These are phyloP conservation scores for Thyatira batis DNA, from an alignment of 2,888 invertebrate species.

Conservation along the genomic window DNA sequence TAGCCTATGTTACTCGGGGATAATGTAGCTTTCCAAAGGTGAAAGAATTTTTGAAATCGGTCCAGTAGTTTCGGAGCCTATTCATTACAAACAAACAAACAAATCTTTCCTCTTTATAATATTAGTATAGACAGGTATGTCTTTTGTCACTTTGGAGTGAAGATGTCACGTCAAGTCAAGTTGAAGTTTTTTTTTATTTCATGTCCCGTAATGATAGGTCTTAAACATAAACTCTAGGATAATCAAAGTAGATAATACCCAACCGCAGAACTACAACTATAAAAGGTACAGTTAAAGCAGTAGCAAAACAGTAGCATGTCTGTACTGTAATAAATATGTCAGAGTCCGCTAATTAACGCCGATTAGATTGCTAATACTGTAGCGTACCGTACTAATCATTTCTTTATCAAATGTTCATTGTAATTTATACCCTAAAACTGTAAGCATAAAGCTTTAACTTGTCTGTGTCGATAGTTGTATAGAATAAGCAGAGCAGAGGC, in stretches of 20 bases:
- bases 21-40: too few relatives aligned
- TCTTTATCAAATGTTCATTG: background rate
- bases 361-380: slow-evolving; percentile 27
- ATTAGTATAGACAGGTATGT: too few relatives aligned
- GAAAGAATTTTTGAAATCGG: too few relatives aligned
- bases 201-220: background rate
- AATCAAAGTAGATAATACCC: background rate
- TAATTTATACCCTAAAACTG: background rate
- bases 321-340: slow-evolving; percentile 43
- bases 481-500: slow-evolving; percentile 37
- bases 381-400: background rate
- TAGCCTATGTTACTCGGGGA: too few relatives aligned
- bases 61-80: too few relatives aligned
- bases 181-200: too few relatives aligned
- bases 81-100: too few relatives aligned
- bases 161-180: too few relatives aligned
- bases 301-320: slow-evolving; percentile 10
- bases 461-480: background rate
- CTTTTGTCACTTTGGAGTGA: too few relatives aligned
- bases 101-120: too few relatives aligned
- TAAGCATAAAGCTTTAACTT: background rate
- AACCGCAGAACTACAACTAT: background rate
- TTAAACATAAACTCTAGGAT: background rate
- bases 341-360: slow-evolving; percentile 49
- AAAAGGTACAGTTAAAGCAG: background rate